These are phyloP conservation scores for Vanessa cardui DNA, from an alignment of 2,888 invertebrate genomes.

Conservation along the genomic window DNA sequence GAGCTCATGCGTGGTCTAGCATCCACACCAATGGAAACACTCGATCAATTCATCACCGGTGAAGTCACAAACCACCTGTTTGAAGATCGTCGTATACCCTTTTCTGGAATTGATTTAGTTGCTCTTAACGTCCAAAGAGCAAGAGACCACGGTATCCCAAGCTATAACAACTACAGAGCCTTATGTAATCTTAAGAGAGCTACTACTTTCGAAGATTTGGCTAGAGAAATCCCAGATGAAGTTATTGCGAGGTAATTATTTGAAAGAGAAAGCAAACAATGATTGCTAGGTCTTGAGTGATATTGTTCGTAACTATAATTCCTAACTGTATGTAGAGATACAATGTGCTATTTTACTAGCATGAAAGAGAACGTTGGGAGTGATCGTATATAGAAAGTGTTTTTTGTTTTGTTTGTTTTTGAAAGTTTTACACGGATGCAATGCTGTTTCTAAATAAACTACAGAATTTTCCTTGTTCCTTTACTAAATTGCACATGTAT, in stretches of 20 bases:
- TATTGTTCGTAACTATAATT: background rate
- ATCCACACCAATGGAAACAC: constrained; percentile 95
- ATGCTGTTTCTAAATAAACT: too few relatives aligned
- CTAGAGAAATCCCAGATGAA: constrained; percentile 93
- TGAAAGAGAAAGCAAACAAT: background rate
- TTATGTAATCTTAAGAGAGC: constrained; percentile 95
- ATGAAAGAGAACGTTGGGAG: too few relatives aligned
- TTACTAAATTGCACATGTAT: too few relatives aligned
- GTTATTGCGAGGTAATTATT: constrained; percentile 84
- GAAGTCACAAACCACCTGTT: constrained; percentile 98
- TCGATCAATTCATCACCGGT: constrained; percentile 96
- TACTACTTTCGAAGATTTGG: constrained; percentile 91
- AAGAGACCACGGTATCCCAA: constrained; percentile 93
- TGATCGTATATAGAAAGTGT: too few relatives aligned
- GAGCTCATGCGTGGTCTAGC: constrained; percentile 93
- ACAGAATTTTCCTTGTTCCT: too few relatives aligned
- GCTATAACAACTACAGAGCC: constrained; percentile 95
- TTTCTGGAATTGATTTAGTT: constrained; percentile 96
- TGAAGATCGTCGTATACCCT: constrained; percentile 93
- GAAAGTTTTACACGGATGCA: too few relatives aligned
- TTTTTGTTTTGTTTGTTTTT: too few relatives aligned
- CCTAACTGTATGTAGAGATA: too few relatives aligned
- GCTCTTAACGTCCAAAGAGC: constrained; percentile 94
- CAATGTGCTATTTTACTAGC: too few relatives aligned
- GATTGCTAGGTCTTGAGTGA: constrained; percentile 10